A percentile compares a stretch with the other conserved stretches of the same genome.
phyloP scores from a whole-genome alignment of 53 echinoderm and acorn worm genomes.

The Paracentrotus lividus region DNA sequence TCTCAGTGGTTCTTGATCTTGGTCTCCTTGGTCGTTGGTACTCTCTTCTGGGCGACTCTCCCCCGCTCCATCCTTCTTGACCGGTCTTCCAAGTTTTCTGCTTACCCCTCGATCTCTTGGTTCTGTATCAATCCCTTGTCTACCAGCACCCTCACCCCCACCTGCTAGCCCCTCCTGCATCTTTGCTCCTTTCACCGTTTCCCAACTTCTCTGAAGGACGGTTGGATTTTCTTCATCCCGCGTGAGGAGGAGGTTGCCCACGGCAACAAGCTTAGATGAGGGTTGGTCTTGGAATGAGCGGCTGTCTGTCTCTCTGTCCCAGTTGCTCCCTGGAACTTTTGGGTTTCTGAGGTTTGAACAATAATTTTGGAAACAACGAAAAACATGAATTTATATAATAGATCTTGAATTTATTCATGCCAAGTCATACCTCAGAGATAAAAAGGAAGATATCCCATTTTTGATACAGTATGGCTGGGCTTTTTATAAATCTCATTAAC shows the following conservation, averaged over 20 bases:
- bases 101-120: not conserved
- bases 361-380: not conserved
- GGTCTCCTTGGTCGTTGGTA: not conserved
- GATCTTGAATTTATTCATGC: no score
- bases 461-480: no score
- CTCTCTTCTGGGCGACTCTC: not conserved
- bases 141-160: not conserved
- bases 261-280: constrained; percentile 61
- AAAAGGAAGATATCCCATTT: no score
- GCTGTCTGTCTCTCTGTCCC: constrained; percentile 38
- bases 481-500: no score
- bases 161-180: not conserved
- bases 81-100: not conserved
- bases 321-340: constrained; percentile 44
- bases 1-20: not conserved
- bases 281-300: not conserved
- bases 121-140: not conserved
- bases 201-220: not conserved
- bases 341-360: not conserved
- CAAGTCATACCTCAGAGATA: no score
- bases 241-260: constrained; percentile 61
- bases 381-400: no score
- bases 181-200: not conserved
- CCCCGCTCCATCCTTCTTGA: not conserved
- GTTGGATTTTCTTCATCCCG: constrained; percentile 57